Conservation (phyloP, 2,888 invertebrate genomes). For the Caenorhabditis panamensis region DNA sequence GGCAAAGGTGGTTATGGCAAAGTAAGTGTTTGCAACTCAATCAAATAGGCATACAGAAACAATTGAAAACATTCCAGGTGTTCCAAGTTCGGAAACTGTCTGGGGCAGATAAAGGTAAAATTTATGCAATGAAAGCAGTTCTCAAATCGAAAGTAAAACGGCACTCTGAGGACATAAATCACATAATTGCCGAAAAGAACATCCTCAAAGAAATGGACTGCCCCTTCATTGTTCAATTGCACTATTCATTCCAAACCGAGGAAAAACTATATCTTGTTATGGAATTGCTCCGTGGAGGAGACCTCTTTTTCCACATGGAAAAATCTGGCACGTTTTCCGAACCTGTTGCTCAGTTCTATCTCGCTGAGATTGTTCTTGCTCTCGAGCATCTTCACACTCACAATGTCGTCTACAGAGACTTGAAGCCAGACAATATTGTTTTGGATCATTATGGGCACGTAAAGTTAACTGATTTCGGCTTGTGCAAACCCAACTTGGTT, state of each 20-base stretch:
- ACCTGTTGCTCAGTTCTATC: conserved; percentile 8
- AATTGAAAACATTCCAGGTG: no score
- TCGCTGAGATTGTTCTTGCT: conserved; percentile 16
- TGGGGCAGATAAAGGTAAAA: conserved; percentile 91
- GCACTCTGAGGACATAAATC: conserved; percentile 99
- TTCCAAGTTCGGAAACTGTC: conserved; percentile 90
- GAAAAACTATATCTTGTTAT: conserved; percentile 14
- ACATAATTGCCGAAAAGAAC: conserved; percentile 99
- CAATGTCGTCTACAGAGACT: conserved; percentile 19
- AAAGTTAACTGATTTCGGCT: conserved; percentile 18
- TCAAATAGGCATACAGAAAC: no score
- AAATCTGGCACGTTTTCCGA: background rate
- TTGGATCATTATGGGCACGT: conserved; percentile 22
- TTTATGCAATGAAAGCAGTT: conserved; percentile 98
- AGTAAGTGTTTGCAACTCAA: conserved; percentile 84
- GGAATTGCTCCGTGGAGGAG: conserved; percentile 28
- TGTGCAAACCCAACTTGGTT: conserved; percentile 15
- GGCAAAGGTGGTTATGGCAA: conserved; percentile 99
- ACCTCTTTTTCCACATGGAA: conserved; percentile 21
- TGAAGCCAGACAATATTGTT: conserved; percentile 32
- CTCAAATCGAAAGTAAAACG: conserved; percentile 95
- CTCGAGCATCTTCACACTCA: conserved; percentile 19
- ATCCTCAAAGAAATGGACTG: conserved; percentile 98
- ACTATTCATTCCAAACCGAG: conserved; percentile 97
- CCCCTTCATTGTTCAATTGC: conserved; percentile 98